Percentiles rank a stretch among this genome's conserved stretches.
Evolutionary conservation across 1,140 invertebrate species (phyloP).

Genomic region (Drosophila ogumai): DNA sequence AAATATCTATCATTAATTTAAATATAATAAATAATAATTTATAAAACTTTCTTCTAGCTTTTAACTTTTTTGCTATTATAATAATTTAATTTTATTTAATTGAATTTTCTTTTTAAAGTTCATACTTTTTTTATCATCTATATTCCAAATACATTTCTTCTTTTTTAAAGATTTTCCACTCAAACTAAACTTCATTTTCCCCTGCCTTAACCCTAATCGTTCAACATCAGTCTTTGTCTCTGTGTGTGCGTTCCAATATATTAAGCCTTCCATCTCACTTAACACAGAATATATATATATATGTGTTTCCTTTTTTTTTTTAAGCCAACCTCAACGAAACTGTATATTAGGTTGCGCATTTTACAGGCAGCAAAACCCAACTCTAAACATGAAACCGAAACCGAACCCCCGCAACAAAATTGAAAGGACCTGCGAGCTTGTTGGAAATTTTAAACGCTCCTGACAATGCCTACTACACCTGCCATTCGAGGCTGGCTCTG

Average conservation of each 20-base stretch:
- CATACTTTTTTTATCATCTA: too few relatives aligned
- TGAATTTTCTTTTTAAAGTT: too few relatives aligned
- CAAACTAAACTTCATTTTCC: background rate
- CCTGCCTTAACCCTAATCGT: background rate
- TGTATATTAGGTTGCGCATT: conserved; percentile 33
- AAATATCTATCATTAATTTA: too few relatives aligned
- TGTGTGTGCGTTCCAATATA: conserved; percentile 25
- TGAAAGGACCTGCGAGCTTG: conserved; percentile 20
- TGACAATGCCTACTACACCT: conserved; percentile 46
- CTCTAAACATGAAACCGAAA: conserved; percentile 29
- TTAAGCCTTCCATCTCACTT: conserved; percentile 33
- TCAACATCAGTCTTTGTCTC: conserved; percentile 15
- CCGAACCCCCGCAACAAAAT: conserved; percentile 14
- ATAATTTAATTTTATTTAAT: too few relatives aligned
- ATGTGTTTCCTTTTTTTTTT: conserved; percentile 1
- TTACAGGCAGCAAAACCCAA: conserved; percentile 3
- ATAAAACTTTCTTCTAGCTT: too few relatives aligned
- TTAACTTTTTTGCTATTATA: too few relatives aligned
- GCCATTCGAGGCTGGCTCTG: conserved; percentile 18
- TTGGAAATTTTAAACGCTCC: conserved; percentile 49
- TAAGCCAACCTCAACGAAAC: conserved; percentile 18
- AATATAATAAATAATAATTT: background rate
- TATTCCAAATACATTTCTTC: background rate
- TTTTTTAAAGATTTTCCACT: background rate
- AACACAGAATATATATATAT: conserved; percentile 14